These are phyloP conservation scores for Pangasius krempfi DNA, from an alignment of 2,797 vertebrate genomes.

Conservation along the genomic window DNA sequence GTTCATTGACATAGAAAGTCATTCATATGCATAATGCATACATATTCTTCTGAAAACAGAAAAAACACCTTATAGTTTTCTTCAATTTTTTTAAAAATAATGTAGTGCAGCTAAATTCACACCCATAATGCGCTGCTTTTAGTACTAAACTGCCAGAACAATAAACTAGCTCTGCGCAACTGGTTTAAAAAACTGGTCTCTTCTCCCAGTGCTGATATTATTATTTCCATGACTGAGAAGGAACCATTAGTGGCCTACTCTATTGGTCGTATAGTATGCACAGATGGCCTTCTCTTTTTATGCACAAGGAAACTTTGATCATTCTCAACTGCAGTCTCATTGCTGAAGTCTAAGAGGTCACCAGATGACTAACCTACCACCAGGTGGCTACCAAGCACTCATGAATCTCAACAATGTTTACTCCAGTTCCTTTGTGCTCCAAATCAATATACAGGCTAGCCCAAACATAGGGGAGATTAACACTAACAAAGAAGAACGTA, in stretches of 20 bases:
- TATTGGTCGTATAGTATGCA: conserved; percentile 37
- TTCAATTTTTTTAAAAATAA: neutral
- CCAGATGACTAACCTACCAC: conserved; percentile 38
- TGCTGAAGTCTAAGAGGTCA: conserved; percentile 40
- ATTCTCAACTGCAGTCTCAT: conserved; percentile 43
- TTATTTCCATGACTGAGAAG: neutral
- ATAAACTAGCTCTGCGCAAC: neutral
- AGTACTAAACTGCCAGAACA: neutral
- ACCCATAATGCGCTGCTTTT: neutral
- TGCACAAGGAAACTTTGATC: conserved; percentile 62
- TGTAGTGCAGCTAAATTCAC: neutral
- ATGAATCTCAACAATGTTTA: neutral
- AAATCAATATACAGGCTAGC: neutral
- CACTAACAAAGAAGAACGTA: too few species aligned
- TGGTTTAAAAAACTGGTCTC: neutral
- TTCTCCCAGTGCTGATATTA: neutral
- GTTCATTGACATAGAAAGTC: neutral
- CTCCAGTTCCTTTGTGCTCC: neutral
- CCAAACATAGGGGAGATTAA: too few species aligned
- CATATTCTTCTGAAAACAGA: neutral
- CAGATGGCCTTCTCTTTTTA: conserved; percentile 56
- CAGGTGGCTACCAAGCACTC: conserved; percentile 22
- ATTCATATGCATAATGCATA: neutral
- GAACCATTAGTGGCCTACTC: conserved; percentile 17
- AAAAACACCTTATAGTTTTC: neutral